Evolutionary conservation across 2,888 invertebrate species (phyloP).

Genomic region (Coelopa pilipes): DNA sequence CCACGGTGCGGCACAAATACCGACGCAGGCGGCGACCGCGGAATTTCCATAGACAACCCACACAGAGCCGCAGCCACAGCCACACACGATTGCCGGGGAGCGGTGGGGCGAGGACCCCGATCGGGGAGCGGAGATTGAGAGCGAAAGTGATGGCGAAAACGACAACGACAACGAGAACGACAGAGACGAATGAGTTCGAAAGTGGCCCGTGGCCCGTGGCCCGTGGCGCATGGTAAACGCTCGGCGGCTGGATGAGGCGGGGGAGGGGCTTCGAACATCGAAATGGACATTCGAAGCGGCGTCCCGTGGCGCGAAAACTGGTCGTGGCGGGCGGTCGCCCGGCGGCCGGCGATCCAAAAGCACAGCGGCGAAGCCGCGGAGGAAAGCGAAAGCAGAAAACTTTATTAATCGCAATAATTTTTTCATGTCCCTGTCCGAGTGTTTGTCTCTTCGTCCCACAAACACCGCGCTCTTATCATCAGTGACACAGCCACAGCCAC

Average conservation of each 20-base stretch:
- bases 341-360: conserved; percentile 15
- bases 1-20: conserved; percentile 17
- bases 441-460: neutral
- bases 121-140: conserved; percentile 37
- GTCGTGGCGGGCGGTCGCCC: conserved; percentile 38
- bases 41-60: neutral
- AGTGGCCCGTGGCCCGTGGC: conserved; percentile 56
- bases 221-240: conserved; percentile 57
- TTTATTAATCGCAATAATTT: conserved; percentile 33
- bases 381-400: neutral
- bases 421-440: neutral
- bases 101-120: conserved; percentile 17
- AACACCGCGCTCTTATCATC: neutral
- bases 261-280: conserved; percentile 56
- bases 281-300: conserved; percentile 49
- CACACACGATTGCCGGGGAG: neutral
- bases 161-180: conserved; percentile 42
- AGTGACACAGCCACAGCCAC: neutral
- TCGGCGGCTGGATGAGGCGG: conserved; percentile 41
- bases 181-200: conserved; percentile 59
- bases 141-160: neutral
- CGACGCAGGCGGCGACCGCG: conserved; percentile 1
- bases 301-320: conserved; percentile 17
- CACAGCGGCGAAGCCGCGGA: neutral
- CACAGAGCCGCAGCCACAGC: neutral